Conservation (phyloP, 2,113 vertebrate genomes). For the Poeciliopsis turrubarensis region DNA sequence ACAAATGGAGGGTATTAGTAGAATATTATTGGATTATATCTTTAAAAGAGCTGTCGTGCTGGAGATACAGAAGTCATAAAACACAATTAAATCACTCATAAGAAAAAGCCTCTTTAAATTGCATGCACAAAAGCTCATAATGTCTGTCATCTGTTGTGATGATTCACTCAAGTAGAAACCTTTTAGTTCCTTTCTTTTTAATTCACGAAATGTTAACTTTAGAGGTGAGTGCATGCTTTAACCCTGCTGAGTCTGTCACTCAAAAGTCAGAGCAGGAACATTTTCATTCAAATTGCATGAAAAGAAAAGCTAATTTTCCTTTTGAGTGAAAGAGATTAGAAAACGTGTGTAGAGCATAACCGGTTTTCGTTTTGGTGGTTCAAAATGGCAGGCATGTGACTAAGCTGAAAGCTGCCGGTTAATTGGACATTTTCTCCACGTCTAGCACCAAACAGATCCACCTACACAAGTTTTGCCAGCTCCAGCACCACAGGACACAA, state of each 20-base stretch:
- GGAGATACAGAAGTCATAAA: conserved; percentile 1
- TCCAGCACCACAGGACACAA: not conserved
- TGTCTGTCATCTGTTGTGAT: not conserved
- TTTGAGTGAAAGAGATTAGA: not conserved
- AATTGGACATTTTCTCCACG: not conserved
- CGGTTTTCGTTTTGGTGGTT: not conserved
- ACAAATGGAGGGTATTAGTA: not conserved
- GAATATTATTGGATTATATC: not conserved
- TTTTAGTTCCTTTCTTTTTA: conserved; percentile 34
- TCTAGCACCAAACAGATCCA: not conserved
- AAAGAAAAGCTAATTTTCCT: not conserved
- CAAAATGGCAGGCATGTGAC: not conserved
- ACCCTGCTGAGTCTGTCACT: conserved; percentile 24
- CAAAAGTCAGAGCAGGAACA: not conserved
- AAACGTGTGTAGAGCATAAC: not conserved
- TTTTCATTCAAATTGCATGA: not conserved
- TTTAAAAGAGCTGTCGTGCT: not conserved
- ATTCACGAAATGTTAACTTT: conserved; percentile 8
- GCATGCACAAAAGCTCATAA: conserved; percentile 1
- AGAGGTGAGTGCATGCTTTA: conserved; percentile 39
- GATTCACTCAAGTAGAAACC: conserved; percentile 22
- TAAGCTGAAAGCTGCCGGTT: not conserved
- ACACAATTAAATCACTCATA: not conserved
- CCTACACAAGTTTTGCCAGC: not conserved
- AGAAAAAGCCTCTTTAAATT: not conserved